phyloP scores from a whole-genome alignment of 1,140 invertebrate species.

The Calliphora vicina region DNA sequence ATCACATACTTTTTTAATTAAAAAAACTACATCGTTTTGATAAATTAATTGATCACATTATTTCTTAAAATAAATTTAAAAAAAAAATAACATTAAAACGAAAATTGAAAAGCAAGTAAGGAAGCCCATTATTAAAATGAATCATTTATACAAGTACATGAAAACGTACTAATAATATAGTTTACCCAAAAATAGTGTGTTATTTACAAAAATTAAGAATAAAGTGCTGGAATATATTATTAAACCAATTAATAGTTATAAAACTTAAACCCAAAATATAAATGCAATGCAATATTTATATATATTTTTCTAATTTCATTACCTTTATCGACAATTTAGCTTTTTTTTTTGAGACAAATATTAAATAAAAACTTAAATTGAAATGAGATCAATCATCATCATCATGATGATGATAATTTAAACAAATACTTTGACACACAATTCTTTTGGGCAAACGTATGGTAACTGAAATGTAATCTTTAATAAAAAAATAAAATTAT shows the following conservation, averaged over 20 bases:
- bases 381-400: background rate
- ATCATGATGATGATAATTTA: slow-evolving; percentile 41
- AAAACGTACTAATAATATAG: background rate
- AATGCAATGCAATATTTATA: background rate
- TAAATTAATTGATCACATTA: background rate
- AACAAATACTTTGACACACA: slow-evolving; percentile 58
- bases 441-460: slow-evolving; percentile 61
- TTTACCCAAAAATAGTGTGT: slow-evolving; percentile 34
- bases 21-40: background rate
- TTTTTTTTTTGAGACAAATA: background rate
- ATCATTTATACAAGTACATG: background rate
- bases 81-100: background rate
- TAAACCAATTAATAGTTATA: background rate
- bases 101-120: background rate
- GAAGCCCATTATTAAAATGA: background rate
- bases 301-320: background rate
- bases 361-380: background rate
- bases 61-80: background rate
- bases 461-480: slow-evolving; percentile 58
- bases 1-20: no score
- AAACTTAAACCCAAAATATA: background rate
- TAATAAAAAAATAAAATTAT: slow-evolving; percentile 18
- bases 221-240: background rate
- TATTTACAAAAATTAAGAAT: slow-evolving; percentile 14
- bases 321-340: background rate